Conservation (phyloP, 2,797 vertebrate genomes). For the Lacerta agilis region DNA sequence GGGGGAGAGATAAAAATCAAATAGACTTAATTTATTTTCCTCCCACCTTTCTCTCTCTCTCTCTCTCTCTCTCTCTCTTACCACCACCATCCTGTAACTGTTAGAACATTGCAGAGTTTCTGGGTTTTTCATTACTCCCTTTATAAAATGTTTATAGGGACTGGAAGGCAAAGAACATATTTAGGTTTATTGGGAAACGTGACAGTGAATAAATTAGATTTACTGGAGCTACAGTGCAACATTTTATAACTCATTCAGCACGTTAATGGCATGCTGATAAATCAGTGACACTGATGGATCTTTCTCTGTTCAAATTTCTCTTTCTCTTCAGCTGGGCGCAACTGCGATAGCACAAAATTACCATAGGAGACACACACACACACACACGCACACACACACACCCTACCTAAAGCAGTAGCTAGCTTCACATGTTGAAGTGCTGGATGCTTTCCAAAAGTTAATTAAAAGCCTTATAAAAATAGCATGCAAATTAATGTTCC, state of each 20-base stretch:
- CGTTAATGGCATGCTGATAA: slow-evolving; percentile 52
- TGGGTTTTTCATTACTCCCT: slow-evolving; percentile 37
- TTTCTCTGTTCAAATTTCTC: slow-evolving; percentile 50
- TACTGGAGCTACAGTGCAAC: slow-evolving; percentile 30
- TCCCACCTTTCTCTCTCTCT: slow-evolving; percentile 1
- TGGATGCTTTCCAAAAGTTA: slow-evolving; percentile 18
- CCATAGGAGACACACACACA: neutral
- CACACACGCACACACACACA: too few species aligned
- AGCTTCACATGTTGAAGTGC: fast-evolving
- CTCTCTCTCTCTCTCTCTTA: neutral
- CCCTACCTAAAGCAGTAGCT: slow-evolving; percentile 33
- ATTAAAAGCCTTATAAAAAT: neutral
- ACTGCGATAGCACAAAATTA: slow-evolving; percentile 38
- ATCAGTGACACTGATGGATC: slow-evolving; percentile 34
- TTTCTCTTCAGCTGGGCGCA: slow-evolving; percentile 38
- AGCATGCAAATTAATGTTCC: neutral
- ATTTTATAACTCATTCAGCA: slow-evolving; percentile 49
- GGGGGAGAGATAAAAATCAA: slow-evolving; percentile 19
- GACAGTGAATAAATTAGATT: slow-evolving; percentile 39
- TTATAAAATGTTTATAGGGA: slow-evolving; percentile 34
- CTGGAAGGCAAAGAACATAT: slow-evolving; percentile 34
- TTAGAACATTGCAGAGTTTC: slow-evolving; percentile 30
- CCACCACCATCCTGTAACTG: neutral
- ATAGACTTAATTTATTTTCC: slow-evolving; percentile 34
- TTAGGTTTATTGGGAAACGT: slow-evolving; percentile 44